Conservation (phyloP, 2,888 invertebrate genomes). For the Oscheius sp. region DNA sequence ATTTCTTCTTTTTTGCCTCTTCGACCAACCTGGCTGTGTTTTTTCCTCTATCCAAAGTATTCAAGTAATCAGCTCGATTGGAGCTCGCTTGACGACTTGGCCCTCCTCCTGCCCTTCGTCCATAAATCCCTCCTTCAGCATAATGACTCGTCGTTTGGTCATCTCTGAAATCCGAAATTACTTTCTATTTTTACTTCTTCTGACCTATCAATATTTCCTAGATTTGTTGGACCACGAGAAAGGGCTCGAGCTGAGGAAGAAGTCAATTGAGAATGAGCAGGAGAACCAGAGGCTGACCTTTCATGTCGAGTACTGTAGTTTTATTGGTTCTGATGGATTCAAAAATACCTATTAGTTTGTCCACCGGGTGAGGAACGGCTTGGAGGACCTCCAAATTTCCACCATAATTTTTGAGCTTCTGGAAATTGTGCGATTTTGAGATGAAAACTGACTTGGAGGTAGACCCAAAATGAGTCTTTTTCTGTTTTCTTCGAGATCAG, state of each 20-base stretch:
- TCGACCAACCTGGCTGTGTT: not conserved
- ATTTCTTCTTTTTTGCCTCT: not conserved
- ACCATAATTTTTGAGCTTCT: conserved; percentile 40
- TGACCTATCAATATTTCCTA: conserved; percentile 23
- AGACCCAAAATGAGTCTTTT: conserved; percentile 35
- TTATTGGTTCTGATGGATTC: conserved; percentile 4
- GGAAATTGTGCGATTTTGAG: not conserved
- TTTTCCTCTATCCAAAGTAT: conserved; percentile 17
- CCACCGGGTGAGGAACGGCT: not conserved
- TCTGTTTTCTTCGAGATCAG: conserved; percentile 32
- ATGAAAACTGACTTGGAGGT: conserved; percentile 33
- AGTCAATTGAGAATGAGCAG: conserved; percentile 24
- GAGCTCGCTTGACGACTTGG: conserved; percentile 25
- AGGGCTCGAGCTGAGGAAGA: conserved; percentile 21
- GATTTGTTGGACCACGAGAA: conserved; percentile 1
- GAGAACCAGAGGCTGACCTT: conserved; percentile 8
- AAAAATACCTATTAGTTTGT: not conserved
- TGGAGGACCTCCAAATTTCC: conserved; percentile 31
- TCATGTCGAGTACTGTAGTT: conserved; percentile 11
- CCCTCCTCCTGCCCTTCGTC: conserved; percentile 5
- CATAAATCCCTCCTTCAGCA: conserved; percentile 19
- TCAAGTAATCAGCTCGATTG: conserved; percentile 30
- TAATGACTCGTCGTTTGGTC: conserved; percentile 4
- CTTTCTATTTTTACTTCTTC: not conserved
- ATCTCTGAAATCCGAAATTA: conserved; percentile 18